phyloP scores from a whole-genome alignment of 2,797 vertebrate genomes.

The Pangasius djambal region DNA sequence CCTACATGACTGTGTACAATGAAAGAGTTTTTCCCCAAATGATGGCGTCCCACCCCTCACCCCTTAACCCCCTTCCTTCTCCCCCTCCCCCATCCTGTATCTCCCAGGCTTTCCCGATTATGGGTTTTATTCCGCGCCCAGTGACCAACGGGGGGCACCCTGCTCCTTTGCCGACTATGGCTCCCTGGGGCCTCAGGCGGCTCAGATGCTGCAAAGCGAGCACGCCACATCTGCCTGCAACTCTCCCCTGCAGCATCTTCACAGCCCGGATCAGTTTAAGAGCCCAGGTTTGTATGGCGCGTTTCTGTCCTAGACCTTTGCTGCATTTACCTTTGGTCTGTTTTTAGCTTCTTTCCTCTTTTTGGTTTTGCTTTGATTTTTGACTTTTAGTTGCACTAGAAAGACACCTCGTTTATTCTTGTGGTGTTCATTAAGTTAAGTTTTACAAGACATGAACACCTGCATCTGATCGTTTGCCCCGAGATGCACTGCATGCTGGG shows the following conservation, averaged over 20 bases:
- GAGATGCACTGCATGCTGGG: conserved; percentile 71
- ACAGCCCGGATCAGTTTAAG: conserved; percentile 86
- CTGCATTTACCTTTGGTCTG: conserved; percentile 69
- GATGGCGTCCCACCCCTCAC: conserved; percentile 75
- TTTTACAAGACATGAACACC: conserved; percentile 8
- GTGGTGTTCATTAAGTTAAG: background rate
- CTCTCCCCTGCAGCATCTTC: conserved; percentile 83
- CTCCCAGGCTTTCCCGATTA: conserved; percentile 86
- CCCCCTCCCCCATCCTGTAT: conserved; percentile 62
- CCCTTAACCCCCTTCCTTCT: conserved; percentile 39
- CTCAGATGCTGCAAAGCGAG: conserved; percentile 88
- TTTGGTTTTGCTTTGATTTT: conserved; percentile 24
- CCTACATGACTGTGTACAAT: conserved; percentile 66
- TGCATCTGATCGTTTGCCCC: conserved; percentile 57
- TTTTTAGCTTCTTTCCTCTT: conserved; percentile 42
- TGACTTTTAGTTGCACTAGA: conserved; percentile 42
- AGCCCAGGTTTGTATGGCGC: conserved; percentile 82
- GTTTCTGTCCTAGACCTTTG: conserved; percentile 73
- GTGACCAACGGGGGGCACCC: conserved; percentile 85
- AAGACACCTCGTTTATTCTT: conserved; percentile 4
- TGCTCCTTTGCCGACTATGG: conserved; percentile 89
- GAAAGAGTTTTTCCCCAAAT: conserved; percentile 74
- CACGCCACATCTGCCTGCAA: conserved; percentile 85
- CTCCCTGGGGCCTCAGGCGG: conserved; percentile 86
- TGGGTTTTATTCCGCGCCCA: conserved; percentile 88